Evolutionary conservation across 2,113 vertebrate genomes (phyloP).

Genomic region (Anseranas semipalmata): DNA sequence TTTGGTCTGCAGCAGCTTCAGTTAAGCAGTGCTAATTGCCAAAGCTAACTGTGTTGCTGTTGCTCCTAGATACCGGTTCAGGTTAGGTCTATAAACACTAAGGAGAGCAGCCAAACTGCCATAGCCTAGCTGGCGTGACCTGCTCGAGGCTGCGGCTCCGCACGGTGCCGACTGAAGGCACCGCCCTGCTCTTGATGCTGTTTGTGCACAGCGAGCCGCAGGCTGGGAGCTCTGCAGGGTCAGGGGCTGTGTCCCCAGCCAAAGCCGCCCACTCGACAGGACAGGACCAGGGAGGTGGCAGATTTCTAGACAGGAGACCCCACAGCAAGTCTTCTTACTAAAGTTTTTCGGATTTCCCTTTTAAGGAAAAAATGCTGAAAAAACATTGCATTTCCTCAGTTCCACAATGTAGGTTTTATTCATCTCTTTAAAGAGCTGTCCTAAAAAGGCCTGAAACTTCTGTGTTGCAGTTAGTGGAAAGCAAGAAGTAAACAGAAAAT

Average conservation of each 20-base stretch:
- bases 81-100: conserved; percentile 25
- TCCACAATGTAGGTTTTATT: background rate
- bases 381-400: background rate
- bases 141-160: background rate
- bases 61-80: conserved; percentile 44
- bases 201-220: background rate
- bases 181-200: fast-evolving
- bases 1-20: conserved; percentile 46
- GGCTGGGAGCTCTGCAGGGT: background rate
- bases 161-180: fast-evolving
- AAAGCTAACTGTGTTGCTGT: conserved; percentile 53
- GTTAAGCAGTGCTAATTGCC: conserved; percentile 51
- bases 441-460: background rate
- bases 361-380: background rate
- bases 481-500: background rate
- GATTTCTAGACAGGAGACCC: background rate
- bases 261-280: background rate
- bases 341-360: background rate
- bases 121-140: background rate
- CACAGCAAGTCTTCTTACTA: background rate
- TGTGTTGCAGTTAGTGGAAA: background rate
- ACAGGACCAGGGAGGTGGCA: background rate
- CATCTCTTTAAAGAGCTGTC: background rate
- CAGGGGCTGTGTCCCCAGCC: background rate
- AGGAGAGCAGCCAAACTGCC: background rate